A percentile compares a stretch with the other conserved stretches of the same genome.
Conservation (phyloP, 23 tunicate species). For the Diplosoma virens region DNA sequence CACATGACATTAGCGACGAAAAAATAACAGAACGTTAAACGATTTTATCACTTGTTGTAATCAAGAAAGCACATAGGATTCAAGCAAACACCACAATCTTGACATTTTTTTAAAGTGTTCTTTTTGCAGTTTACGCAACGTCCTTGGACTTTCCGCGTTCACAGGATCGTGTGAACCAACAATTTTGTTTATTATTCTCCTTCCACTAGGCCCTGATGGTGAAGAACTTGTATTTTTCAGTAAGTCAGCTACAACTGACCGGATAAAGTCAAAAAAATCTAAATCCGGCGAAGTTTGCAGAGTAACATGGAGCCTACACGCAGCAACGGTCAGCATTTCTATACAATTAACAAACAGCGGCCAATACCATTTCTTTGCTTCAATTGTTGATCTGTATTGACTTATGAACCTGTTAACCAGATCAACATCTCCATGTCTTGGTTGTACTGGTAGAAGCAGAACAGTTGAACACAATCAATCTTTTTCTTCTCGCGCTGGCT, state of each 20-base stretch:
- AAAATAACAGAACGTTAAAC: too few species aligned
- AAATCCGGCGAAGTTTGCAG: neutral
- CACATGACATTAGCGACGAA: too few species aligned
- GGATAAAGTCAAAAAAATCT: constrained; percentile 7
- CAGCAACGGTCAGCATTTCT: too few species aligned
- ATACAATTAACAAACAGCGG: constrained; percentile 10
- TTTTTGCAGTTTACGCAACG: too few species aligned
- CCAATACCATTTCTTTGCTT: constrained; percentile 18
- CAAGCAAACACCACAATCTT: too few species aligned
- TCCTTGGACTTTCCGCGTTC: too few species aligned
- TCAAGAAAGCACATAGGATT: too few species aligned
- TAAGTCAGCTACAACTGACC: constrained; percentile 6
- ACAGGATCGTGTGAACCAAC: too few species aligned
- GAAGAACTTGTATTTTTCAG: constrained; percentile 8
- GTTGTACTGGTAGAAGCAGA: constrained; percentile 2
- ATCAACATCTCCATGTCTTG: constrained; percentile 23
- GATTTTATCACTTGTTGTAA: too few species aligned
- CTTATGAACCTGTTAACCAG: constrained; percentile 19
- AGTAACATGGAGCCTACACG: neutral
- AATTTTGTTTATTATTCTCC: too few species aligned
- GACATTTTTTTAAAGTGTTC: too few species aligned
- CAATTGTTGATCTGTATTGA: constrained; percentile 15
- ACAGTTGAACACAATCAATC: constrained; percentile 2
- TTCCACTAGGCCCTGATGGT: constrained; percentile 14
- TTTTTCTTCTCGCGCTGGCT: constrained; percentile 14